Evolutionary conservation across 53 echinoderm and acorn worm species (phyloP), one percentile per base, ranked within the genome.

Genomic region (Holothuria scabra): DNA sequence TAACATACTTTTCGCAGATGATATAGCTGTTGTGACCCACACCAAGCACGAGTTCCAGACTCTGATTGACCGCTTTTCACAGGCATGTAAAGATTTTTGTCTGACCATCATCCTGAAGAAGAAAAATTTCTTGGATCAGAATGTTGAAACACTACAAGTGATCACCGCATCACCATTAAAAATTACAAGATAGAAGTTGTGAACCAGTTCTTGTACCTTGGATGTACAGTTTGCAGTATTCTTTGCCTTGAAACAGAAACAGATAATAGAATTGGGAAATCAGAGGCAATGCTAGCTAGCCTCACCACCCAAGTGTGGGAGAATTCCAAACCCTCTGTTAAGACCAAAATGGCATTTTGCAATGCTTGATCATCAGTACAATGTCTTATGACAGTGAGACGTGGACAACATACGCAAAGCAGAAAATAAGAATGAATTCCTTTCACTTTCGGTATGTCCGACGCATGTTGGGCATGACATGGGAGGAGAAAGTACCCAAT

Each of bases 71-170:
- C 64, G 62, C 41, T 81, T 89, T 23, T 56, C 88, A 32, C 21
- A 52, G 21, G 71, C 89, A 28, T 89, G 89, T 57, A 67, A 59
- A 34, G 57, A 89, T 37, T 88, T 91, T 49, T 86, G 80, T 12
- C 82, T 91, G 80, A 88, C 88, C 19, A 76, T 88, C 59, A 84
- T 67, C 30, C 67, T 88, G 19, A 75, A 84, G 88, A 88, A 56
- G 85, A 81, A 84, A 9, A 60, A 86, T 23, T 66, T 85, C 14
- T 21, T 84, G 64, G 83, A 32, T 9, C 89, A 89, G 56, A 52
- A 55, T 31, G 63, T 58, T 18, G 21, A 64, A 44, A 21, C 8
- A 22, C 46, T 79, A 5, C 83, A 86, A 25, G 32, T 52, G 32
- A 92, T 92, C 41, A 35, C 16, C 59, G 81, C n/a, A n/a, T n/a